Conservation (phyloP, 2,113 vertebrate species). For the Neogale vison region DNA sequence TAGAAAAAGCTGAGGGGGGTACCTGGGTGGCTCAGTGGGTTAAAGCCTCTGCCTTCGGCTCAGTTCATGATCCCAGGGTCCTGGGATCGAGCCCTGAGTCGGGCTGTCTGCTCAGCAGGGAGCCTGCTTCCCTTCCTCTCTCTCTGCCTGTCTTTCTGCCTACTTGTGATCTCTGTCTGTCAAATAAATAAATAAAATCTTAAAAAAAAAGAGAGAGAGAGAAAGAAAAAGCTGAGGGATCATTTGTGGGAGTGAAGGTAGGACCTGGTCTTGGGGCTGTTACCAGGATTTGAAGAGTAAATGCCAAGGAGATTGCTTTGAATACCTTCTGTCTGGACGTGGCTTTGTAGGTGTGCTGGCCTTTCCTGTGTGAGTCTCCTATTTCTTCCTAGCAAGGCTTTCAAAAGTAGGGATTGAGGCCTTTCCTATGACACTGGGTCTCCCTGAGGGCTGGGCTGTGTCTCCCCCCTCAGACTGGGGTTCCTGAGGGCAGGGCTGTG, state of each 20-base stretch:
- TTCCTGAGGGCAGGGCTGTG: background rate
- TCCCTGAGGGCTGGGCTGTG: rapidly evolving
- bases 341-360: background rate
- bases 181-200: too few relatives aligned
- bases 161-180: too few relatives aligned
- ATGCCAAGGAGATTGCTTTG: background rate
- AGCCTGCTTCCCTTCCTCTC: too few relatives aligned
- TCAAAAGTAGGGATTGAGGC: background rate
- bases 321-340: rapidly evolving
- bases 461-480: background rate
- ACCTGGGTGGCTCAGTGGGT: too few relatives aligned
- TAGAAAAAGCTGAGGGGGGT: background rate
- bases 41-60: too few relatives aligned
- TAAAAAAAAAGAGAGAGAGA: too few relatives aligned
- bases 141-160: too few relatives aligned
- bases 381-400: background rate
- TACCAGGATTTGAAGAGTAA: background rate
- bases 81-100: too few relatives aligned
- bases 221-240: background rate
- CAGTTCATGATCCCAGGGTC: too few relatives aligned
- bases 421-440: background rate
- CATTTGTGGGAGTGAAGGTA: background rate
- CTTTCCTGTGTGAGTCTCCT: background rate
- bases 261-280: background rate
- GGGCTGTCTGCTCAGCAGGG: too few relatives aligned